phyloP scores from a whole-genome alignment of 2,113 vertebrate species.

The Sprattus sprattus region DNA sequence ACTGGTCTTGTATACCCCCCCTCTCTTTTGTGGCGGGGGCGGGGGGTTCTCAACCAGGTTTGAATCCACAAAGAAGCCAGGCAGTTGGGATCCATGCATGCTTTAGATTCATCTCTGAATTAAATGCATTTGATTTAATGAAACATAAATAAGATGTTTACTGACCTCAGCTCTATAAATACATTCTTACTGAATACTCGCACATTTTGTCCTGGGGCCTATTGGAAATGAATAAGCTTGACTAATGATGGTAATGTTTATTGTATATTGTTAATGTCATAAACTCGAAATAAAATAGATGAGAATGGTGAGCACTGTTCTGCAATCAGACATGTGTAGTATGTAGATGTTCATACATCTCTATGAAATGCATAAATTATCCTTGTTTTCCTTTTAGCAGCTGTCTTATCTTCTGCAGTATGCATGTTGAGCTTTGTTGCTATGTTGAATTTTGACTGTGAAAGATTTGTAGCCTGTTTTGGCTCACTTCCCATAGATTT shows the following conservation, averaged over 20 bases:
- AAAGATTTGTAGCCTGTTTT: not conserved
- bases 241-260: conserved; percentile 10
- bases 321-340: not conserved
- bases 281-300: conserved; percentile 15
- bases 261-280: conserved; percentile 18
- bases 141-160: not conserved
- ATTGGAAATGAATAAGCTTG: not conserved
- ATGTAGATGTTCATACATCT: not conserved
- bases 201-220: conserved; percentile 11
- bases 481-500: not conserved
- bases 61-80: not conserved
- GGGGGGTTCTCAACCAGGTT: not conserved
- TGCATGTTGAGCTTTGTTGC: not conserved
- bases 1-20: not conserved
- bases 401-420: not conserved
- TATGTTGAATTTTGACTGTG: not conserved
- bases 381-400: not conserved
- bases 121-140: not conserved
- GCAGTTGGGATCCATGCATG: conserved; percentile 32
- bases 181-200: not conserved
- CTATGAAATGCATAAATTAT: not conserved
- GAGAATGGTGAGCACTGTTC: not conserved
- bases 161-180: not conserved
- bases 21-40: not conserved
- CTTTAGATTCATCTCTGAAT: conserved; percentile 26